Evolutionary conservation across 35 echinoderm and acorn worm genomes (phyloP).

Genomic region (Strongylocentrotus purpuratus): DNA sequence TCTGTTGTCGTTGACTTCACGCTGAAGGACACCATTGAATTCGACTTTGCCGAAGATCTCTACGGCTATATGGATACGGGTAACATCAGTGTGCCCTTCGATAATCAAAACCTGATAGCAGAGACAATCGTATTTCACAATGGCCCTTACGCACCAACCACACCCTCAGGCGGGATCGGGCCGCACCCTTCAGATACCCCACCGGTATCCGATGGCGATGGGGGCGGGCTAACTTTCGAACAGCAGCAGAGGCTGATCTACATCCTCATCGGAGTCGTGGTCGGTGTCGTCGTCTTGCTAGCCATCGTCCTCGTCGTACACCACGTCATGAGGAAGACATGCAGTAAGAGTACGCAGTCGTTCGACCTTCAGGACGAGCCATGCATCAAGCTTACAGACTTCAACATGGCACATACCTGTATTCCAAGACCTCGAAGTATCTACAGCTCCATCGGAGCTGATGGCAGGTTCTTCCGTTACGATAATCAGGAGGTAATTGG

Average conservation of each 20-base stretch:
- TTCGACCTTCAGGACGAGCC: slow-evolving; percentile 72
- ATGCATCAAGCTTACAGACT: slow-evolving; percentile 82
- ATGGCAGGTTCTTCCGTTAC: slow-evolving; percentile 55
- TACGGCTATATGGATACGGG: background rate
- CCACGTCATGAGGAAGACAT: slow-evolving; percentile 48
- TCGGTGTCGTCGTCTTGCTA: slow-evolving; percentile 63
- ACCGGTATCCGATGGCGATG: background rate
- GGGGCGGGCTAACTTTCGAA: slow-evolving; percentile 51
- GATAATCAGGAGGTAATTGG: slow-evolving; percentile 50
- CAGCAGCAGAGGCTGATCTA: slow-evolving; percentile 78
- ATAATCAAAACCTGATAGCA: background rate
- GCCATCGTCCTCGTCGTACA: slow-evolving; percentile 68
- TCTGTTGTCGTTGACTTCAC: slow-evolving; percentile 60
- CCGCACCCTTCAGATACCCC: background rate
- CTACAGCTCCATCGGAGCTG: slow-evolving; percentile 64
- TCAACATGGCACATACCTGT: slow-evolving; percentile 96
- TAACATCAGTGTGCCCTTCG: slow-evolving; percentile 33
- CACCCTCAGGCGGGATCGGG: background rate
- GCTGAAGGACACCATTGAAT: background rate
- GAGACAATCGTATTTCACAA: slow-evolving; percentile 20
- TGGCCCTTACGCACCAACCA: background rate
- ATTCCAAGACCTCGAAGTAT: slow-evolving; percentile 90
- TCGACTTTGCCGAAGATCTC: slow-evolving; percentile 17
- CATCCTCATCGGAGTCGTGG: slow-evolving; percentile 73
- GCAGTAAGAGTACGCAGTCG: slow-evolving; percentile 59